Evolutionary conservation across 2,888 invertebrate species (phyloP).

Genomic region (Anticlea derivata): DNA sequence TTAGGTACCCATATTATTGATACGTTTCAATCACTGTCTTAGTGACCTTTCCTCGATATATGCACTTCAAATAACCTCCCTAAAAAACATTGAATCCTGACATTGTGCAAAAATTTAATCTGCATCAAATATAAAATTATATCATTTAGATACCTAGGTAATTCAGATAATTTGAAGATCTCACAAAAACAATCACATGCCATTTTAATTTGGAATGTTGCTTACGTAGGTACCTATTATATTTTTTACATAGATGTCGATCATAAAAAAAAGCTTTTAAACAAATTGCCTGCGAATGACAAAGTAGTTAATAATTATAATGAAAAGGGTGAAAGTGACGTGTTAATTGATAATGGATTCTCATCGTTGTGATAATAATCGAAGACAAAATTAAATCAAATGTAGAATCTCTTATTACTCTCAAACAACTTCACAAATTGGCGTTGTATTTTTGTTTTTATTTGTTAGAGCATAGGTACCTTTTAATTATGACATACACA

Average conservation of each 20-base stretch:
- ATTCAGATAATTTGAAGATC: too few relatives aligned
- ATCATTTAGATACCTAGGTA: too few relatives aligned
- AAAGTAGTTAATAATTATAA: slow-evolving; percentile 1
- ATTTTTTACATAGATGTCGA: background rate
- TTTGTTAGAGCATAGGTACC: too few relatives aligned
- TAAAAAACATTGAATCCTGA: slow-evolving; percentile 3
- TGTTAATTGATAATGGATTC: slow-evolving; percentile 7
- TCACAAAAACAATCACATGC: slow-evolving; percentile 7
- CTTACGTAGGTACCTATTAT: too few relatives aligned
- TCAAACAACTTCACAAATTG: too few relatives aligned
- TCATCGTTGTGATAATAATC: background rate
- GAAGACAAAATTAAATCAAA: too few relatives aligned
- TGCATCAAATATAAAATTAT: background rate
- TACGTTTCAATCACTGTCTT: too few relatives aligned
- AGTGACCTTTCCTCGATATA: background rate
- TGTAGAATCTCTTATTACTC: too few relatives aligned
- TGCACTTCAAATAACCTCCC: slow-evolving; percentile 17
- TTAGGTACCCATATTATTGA: too few relatives aligned
- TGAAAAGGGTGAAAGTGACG: slow-evolving; percentile 19
- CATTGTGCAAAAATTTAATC: background rate
- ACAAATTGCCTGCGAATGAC: slow-evolving; percentile 14
- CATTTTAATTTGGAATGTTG: too few relatives aligned
- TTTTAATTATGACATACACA: too few relatives aligned
- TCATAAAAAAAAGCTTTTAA: slow-evolving; percentile 10
- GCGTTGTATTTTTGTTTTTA: too few relatives aligned